Evolutionary conservation across 2,113 vertebrate species (phyloP), one percentile per base, ranked within the genome.

Genomic region (Holacanthus passer): DNA sequence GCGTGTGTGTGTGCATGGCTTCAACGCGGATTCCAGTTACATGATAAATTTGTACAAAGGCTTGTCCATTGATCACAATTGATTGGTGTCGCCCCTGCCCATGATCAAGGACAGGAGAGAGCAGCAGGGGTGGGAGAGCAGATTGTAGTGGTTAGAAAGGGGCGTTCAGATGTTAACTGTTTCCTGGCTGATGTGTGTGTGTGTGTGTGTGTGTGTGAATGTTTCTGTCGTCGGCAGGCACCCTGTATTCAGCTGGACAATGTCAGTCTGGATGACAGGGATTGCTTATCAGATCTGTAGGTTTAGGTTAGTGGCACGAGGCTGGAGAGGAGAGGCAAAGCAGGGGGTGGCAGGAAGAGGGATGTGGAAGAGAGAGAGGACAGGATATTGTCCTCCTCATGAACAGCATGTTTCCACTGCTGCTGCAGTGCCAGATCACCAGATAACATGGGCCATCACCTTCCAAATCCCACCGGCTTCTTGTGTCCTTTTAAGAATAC

Each of bases 131-230:
- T 65, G 73, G 53, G 82, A 68, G 59, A 68, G 53, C 65, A 66
- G 66, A 77, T 66, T 75, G 60, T 27, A 72, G 55, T 66, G 71
- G 71, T 78, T 73, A 31, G 53, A 65, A 37, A 83, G 74, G 64
- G 82, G 77, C 71, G 78, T 71, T 86, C 27, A 71, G 81, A 77
- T 67, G 76, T 86, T 83, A 82, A 85, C 83, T 66, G 76, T 76
- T 89, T 73, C 24, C 60, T 59, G 53, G 56, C 77, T 62, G 70
- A 62, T 80, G 71, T 52, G 62, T 81, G 66, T 79, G 55, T 41
- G 35, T 50, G 71, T 62, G 29, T 47, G 37, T 27, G 22, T 43
- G 55, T 52, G 35, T 37, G 29, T 47, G 37, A n/a, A n/a, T 43
- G 55, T 52, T 24, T 55, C 29, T 85, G 75, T 79, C 55, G 7